phyloP scores from a whole-genome alignment of 2,797 vertebrate genomes.

The Poecilia gillii region DNA sequence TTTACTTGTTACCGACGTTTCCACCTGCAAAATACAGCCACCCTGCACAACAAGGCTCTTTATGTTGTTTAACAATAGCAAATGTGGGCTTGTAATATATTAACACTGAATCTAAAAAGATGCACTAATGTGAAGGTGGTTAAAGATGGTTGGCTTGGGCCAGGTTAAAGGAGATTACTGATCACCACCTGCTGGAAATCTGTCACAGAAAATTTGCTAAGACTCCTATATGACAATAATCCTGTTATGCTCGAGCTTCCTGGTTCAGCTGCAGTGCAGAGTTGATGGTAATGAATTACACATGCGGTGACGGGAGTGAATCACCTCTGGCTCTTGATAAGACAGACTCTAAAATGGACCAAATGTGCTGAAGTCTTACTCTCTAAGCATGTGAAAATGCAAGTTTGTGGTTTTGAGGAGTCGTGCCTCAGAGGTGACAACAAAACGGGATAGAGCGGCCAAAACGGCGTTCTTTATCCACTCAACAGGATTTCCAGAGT shows the following conservation, averaged over 20 bases:
- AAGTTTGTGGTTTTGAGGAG: constrained; percentile 51
- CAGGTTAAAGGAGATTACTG: constrained; percentile 30
- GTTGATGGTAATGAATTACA: constrained; percentile 53
- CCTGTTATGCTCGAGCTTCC: constrained; percentile 34
- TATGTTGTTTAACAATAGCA: background rate
- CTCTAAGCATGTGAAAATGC: constrained; percentile 46
- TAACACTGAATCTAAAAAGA: background rate
- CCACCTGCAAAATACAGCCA: background rate
- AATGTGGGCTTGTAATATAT: background rate
- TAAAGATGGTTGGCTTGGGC: constrained; percentile 20
- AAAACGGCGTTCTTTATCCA: constrained; percentile 23
- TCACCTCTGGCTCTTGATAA: constrained; percentile 36
- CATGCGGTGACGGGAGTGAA: constrained; percentile 44
- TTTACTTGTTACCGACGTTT: background rate
- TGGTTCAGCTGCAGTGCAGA: constrained; percentile 51
- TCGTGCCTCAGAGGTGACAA: constrained; percentile 33
- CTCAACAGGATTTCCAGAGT: constrained; percentile 56
- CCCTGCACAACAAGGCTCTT: background rate
- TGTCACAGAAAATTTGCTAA: constrained; percentile 31
- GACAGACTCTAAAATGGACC: constrained; percentile 40
- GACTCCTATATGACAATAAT: constrained; percentile 44
- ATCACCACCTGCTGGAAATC: constrained; percentile 42
- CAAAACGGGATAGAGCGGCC: constrained; percentile 37
- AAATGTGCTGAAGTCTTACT: constrained; percentile 49
- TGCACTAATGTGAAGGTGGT: no score